These are phyloP conservation scores for Calidris pugnax DNA, from an alignment of 2,113 vertebrate genomes.

Conservation along the genomic window DNA sequence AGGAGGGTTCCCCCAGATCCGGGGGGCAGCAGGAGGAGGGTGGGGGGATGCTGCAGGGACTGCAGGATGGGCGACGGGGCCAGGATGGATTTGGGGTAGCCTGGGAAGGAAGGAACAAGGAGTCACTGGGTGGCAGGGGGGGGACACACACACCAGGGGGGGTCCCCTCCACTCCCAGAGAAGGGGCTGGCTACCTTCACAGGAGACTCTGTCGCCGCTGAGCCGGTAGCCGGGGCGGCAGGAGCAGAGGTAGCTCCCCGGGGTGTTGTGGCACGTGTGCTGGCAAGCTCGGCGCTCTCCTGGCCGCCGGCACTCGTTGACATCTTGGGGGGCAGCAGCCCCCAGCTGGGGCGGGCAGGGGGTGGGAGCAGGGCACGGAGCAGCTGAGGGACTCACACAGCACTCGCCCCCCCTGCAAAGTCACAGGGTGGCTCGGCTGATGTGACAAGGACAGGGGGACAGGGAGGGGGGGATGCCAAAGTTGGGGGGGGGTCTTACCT, in stretches of 20 bases:
- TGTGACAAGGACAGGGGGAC: too few relatives aligned
- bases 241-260: constrained; percentile 78
- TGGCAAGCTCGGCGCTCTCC: constrained; percentile 70
- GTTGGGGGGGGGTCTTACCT: constrained; percentile 49
- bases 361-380: too few relatives aligned
- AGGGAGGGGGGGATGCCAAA: too few relatives aligned
- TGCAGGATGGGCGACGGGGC: constrained; percentile 66
- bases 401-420: too few relatives aligned
- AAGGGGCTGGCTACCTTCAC: constrained; percentile 68
- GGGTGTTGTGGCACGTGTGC: constrained; percentile 78
- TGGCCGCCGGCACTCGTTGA: constrained; percentile 76
- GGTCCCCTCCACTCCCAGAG: not conserved
- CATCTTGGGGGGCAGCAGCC: too few relatives aligned
- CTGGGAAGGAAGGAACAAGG: not conserved
- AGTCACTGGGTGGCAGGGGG: not conserved
- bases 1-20: constrained; percentile 21
- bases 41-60: constrained; percentile 48
- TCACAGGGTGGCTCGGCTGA: too few relatives aligned
- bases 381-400: too few relatives aligned
- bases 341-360: too few relatives aligned
- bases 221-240: constrained; percentile 78
- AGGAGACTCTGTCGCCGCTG: constrained; percentile 68
- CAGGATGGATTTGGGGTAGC: constrained; percentile 63
- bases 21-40: constrained; percentile 56
- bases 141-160: not conserved